phyloP scores from a whole-genome alignment of 2,113 vertebrate species.

The Triplophysa rosa region DNA sequence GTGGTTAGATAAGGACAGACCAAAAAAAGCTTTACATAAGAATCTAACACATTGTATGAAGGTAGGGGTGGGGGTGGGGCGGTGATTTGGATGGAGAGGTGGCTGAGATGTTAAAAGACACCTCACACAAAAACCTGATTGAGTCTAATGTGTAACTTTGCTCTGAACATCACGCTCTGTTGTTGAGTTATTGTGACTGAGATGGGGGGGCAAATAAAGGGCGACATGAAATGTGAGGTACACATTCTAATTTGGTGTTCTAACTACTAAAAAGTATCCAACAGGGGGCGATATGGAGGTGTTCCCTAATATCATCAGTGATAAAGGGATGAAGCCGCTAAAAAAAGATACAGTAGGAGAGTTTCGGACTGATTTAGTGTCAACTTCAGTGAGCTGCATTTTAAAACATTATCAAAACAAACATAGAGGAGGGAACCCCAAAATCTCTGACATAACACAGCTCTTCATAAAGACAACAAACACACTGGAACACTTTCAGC shows the following conservation, averaged over 20 bases:
- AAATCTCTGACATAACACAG: no score
- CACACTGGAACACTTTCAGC: not conserved
- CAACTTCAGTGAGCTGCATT: not conserved
- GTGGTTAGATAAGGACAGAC: not conserved
- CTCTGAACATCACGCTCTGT: not conserved
- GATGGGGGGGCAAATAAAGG: not conserved
- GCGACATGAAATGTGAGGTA: not conserved
- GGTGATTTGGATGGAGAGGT: slow-evolving; percentile 1
- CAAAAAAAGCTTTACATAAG: not conserved
- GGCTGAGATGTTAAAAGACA: slow-evolving; percentile 1
- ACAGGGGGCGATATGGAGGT: slow-evolving; percentile 76
- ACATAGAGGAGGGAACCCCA: no score
- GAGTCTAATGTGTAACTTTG: slow-evolving; percentile 3
- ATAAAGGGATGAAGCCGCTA: not conserved
- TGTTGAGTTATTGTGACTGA: not conserved
- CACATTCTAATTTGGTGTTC: not conserved
- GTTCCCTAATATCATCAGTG: slow-evolving; percentile 55
- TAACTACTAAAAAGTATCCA: slow-evolving; percentile 62
- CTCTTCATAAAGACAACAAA: no score
- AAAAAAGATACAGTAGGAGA: not conserved
- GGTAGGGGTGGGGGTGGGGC: not conserved
- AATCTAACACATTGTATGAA: not conserved
- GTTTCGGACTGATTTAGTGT: not conserved
- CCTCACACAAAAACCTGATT: not conserved
- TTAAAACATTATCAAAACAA: not conserved